Conservation (phyloP, 2,113 vertebrate genomes). For the Anser cygnoides region DNA sequence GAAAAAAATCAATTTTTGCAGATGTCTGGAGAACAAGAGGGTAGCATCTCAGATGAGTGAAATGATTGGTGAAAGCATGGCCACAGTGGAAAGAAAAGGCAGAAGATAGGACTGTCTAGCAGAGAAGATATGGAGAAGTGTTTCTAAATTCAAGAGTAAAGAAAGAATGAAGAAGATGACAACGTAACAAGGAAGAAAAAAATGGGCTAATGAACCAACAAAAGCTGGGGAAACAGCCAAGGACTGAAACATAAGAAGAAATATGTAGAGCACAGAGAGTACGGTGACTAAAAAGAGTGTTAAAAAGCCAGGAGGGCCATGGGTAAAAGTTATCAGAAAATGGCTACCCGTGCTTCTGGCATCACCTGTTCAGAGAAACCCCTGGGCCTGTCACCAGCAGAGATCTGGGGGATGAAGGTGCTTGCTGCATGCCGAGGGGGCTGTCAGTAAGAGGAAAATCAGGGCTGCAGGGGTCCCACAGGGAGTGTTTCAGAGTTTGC, state of each 20-base stretch:
- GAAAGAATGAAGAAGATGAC: neutral
- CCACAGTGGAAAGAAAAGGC: neutral
- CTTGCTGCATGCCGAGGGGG: neutral
- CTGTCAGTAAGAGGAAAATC: neutral
- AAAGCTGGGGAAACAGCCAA: neutral
- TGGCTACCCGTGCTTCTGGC: neutral
- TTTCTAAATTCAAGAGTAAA: neutral
- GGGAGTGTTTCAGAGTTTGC: neutral
- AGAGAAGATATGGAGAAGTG: neutral
- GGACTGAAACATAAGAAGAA: neutral
- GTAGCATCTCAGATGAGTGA: neutral
- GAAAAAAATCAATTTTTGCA: neutral
- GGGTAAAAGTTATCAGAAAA: neutral
- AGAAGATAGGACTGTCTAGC: neutral
- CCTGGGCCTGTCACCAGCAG: neutral
- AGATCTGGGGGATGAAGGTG: neutral
- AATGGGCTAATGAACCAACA: neutral
- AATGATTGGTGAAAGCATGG: neutral
- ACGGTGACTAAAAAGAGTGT: neutral
- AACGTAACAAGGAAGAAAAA: neutral
- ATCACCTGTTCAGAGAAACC: neutral
- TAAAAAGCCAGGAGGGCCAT: neutral
- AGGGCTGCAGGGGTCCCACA: neutral
- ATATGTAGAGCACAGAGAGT: neutral
- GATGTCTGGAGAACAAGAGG: neutral